These are phyloP conservation scores for Bombus cullumanus DNA, from an alignment of 1,140 invertebrate species.

Conservation along the genomic window DNA sequence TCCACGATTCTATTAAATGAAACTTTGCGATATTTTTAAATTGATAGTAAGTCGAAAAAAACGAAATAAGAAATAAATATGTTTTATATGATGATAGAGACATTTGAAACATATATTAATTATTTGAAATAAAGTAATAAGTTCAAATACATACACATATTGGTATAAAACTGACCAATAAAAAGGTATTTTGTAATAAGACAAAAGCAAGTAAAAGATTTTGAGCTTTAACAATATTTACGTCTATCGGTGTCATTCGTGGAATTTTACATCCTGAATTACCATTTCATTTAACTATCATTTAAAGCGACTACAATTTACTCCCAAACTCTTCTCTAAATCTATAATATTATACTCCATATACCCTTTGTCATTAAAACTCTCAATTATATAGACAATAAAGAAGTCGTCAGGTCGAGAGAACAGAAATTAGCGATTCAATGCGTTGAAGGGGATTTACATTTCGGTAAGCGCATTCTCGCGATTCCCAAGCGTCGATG, in stretches of 20 bases:
- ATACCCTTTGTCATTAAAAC: no score
- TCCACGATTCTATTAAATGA: conserved; percentile 2
- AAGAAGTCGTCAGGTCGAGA: neutral
- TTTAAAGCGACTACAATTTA: neutral
- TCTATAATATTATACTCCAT: neutral
- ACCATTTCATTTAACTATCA: no score
- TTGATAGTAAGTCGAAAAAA: neutral
- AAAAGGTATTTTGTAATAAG: no score
- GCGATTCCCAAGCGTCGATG: neutral
- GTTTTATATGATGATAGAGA: neutral
- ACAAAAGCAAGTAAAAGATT: no score
- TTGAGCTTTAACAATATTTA: no score
- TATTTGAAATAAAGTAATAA: neutral
- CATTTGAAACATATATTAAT: neutral
- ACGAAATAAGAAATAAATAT: neutral
- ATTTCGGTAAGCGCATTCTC: conserved; percentile 17
- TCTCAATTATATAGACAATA: neutral
- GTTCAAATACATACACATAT: no score
- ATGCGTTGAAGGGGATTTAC: conserved; percentile 13
- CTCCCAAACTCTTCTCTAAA: neutral
- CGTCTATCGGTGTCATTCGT: no score
- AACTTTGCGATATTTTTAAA: no score
- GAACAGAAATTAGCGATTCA: conserved; percentile 5
- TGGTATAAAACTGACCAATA: no score
- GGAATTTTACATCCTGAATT: neutral